Evolutionary conservation across 2,888 invertebrate genomes (phyloP), one percentile per base, ranked within the genome.

Genomic region (Crepidodera aurea): DNA sequence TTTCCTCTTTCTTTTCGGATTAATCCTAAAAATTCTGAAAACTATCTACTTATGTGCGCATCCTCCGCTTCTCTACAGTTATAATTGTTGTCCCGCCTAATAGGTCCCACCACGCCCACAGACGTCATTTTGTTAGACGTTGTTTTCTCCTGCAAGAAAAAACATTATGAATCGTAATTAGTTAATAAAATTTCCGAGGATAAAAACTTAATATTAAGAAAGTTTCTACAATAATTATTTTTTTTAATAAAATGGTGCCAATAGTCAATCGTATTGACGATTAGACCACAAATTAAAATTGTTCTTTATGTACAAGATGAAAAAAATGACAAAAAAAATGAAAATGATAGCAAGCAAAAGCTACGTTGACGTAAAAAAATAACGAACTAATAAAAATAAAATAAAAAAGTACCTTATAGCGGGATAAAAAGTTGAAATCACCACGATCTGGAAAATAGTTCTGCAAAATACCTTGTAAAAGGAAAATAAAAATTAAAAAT

Each of bases 361-460:
- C 54, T 25, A 60, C 61, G 60, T 57, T n/a, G n/a, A n/a, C n/a
- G n/a, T n/a, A n/a, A n/a, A 57, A 63, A 42, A 37, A 37, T 13
- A 37, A 13, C 4, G 3, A 18, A 40, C 8, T 5, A 40, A 32
- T 32, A 40, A 40, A 40, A 40, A 40, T 40, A 40, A 40, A 32
- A 32, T 2, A n/a, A 32, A 10, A 70, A 69, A 68, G 71, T 79
- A 80, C 80, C 80, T 80, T 80, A 64, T 73, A 75, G 56, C 78
- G 76, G 44, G 75, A 72, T 57, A 79, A 74, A 76, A 79, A 78
- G 72, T 77, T 78, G 75, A 77, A 76, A 72, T 79, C 79, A 51
- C 77, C 75, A 65, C 77, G 76, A 60, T 78, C 78, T 64, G 78
- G 78, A 74, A 79, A 78, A 73, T 78, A 79, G 73, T 73, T 79